Base-by-base conservation (phyloP, 1,140 invertebrate genomes). In the Theocolax elegans region DNA sequence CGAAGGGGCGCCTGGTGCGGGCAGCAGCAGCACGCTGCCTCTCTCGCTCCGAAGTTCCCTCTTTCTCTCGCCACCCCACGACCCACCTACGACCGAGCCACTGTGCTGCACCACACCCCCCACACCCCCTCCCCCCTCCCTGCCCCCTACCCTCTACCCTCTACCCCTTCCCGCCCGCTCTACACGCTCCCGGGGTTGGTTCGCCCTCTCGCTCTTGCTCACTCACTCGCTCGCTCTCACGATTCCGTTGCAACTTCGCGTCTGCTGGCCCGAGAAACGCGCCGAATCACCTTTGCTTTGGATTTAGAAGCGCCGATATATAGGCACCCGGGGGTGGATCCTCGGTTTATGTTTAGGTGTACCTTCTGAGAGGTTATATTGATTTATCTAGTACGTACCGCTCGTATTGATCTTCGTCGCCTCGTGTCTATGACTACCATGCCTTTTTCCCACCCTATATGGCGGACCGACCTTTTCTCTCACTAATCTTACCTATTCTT, bases 1-100 rank as follows among this genome's bases (percentile, higher is more conserved):
- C 88, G 88, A 89, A 88, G 85, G 89, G 89, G 89, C 89, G 89
- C 89, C 87, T 89, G 86, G 88, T 89, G 88, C 88, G 89, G 88
- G 84, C 85, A 86, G 85, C 69, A 56, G 53, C 56, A 68, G 66
- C 81, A 84, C 84, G 81, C 79, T 84, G 8, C 19, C 21, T 78
- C 72, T 53, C 49, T 53, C 49, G 21, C 49, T 53, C 48, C 25
- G 19, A 17, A 15, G n/a, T 19, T 49, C 49, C 15, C 27, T 65
- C 67, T 67, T 21, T 73, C 76, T 75, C 73, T 59, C 75, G 75
- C 75, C 15, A 7, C 27, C 42, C 58, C 40, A 73, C 51, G 17
- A 75, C 76, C 76, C 77, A 58, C 54, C 54, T 58, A 58, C 54
- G 23, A n/a, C 21, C 46, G 19, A 35, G 31, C n/a, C n/a, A n/a